phyloP scores from a whole-genome alignment of 2,888 invertebrate species.

The Synergus japonicus region DNA sequence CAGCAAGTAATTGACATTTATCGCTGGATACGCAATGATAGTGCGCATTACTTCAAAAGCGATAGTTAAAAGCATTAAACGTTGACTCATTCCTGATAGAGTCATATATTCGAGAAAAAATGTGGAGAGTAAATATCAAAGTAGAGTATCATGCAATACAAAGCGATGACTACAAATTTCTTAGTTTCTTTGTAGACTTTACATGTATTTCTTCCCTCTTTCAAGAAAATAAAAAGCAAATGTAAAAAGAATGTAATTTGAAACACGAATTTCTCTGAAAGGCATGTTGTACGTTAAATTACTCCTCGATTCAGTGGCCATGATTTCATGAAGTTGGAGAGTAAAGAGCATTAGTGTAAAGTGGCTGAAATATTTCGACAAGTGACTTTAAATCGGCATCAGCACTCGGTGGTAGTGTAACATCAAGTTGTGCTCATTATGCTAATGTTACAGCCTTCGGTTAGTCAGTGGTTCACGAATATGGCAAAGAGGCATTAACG shows the following conservation, averaged over 20 bases:
- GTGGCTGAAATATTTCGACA: background rate
- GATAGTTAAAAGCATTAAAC: background rate
- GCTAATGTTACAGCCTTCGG: background rate
- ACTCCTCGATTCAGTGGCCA: background rate
- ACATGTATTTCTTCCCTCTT: too few species aligned
- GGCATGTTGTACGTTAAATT: background rate
- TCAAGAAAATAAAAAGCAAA: too few species aligned
- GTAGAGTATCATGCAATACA: background rate
- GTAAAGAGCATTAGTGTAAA: background rate
- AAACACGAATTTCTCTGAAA: background rate
- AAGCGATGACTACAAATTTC: background rate
- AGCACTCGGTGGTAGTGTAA: background rate
- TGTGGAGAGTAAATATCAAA: background rate
- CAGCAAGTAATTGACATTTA: slow-evolving; percentile 36
- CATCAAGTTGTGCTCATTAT: background rate
- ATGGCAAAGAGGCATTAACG: slow-evolving; percentile 51
- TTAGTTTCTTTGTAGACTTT: background rate
- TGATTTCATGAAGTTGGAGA: background rate
- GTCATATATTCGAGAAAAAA: background rate
- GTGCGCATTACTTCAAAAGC: slow-evolving; percentile 2
- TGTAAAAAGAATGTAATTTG: background rate
- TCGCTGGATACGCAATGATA: slow-evolving; percentile 23
- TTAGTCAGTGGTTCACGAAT: slow-evolving; percentile 36
- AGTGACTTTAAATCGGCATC: background rate
- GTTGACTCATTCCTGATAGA: background rate